Percentiles rank a stretch among this genome's conserved stretches.
Evolutionary conservation across 2,113 vertebrate genomes (phyloP).

Genomic region (Benitochromis conjunctus): DNA sequence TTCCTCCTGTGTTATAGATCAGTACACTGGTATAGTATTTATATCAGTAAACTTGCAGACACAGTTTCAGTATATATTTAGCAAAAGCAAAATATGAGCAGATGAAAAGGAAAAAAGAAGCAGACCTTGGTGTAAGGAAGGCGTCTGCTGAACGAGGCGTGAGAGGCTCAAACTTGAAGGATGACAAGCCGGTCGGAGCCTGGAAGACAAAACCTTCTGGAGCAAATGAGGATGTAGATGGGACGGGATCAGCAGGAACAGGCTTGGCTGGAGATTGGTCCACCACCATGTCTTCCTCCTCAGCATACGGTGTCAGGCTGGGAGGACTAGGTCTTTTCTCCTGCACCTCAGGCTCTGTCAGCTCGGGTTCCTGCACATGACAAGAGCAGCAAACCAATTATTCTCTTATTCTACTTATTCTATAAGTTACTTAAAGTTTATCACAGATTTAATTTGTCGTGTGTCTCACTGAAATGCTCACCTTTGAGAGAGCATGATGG

Average conservation of each 20-base stretch:
- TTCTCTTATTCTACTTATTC: too few relatives aligned
- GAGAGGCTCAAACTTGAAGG: slow-evolving; percentile 79
- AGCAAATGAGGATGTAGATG: slow-evolving; percentile 85
- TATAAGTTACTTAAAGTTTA: neutral
- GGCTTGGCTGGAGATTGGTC: neutral
- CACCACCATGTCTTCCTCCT: slow-evolving; percentile 14
- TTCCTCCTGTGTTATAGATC: neutral
- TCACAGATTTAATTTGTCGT: fast-evolving
- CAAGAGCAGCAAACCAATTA: neutral
- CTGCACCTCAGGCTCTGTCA: neutral
- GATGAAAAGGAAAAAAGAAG: neutral
- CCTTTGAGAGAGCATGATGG: neutral
- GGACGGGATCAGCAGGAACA: slow-evolving; percentile 52
- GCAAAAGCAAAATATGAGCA: neutral
- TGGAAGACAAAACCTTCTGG: slow-evolving; percentile 86
- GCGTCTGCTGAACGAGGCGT: slow-evolving; percentile 77
- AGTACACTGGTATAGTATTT: neutral
- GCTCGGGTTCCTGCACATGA: neutral
- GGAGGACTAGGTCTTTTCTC: neutral
- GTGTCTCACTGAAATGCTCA: neutral
- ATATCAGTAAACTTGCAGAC: neutral
- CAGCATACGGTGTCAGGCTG: neutral
- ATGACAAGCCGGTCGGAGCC: slow-evolving; percentile 75
- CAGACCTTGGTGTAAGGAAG: slow-evolving; percentile 77
- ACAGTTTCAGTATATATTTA: neutral